Conservation (phyloP, 2,797 vertebrate genomes). For the Rallus crepitans region DNA sequence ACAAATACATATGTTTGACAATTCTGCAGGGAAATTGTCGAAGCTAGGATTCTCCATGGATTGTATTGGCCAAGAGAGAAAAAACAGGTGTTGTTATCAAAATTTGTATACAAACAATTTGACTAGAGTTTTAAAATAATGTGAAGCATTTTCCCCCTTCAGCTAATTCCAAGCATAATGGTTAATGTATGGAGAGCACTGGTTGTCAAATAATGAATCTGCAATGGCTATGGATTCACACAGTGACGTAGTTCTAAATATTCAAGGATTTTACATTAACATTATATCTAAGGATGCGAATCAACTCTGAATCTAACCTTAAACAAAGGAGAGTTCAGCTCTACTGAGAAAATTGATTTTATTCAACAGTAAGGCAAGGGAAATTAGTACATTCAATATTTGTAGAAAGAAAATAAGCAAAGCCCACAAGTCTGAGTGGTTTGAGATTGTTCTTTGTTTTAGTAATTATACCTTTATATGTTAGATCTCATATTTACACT, state of each 20-base stretch:
- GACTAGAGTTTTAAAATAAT: slow-evolving; percentile 79
- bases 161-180: slow-evolving; percentile 67
- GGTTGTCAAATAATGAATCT: slow-evolving; percentile 77
- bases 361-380: slow-evolving; percentile 81
- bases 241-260: slow-evolving; percentile 76
- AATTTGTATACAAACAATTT: slow-evolving; percentile 79
- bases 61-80: slow-evolving; percentile 78
- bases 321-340: slow-evolving; percentile 82
- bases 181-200: slow-evolving; percentile 72
- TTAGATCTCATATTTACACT: slow-evolving; percentile 78
- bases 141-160: slow-evolving; percentile 55
- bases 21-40: slow-evolving; percentile 80
- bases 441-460: slow-evolving; percentile 84
- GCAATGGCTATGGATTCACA: slow-evolving; percentile 46
- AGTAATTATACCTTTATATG: slow-evolving; percentile 82
- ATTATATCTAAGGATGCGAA: slow-evolving; percentile 77
- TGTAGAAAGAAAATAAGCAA: slow-evolving; percentile 83
- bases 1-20: slow-evolving; percentile 87
- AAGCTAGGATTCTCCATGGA: slow-evolving; percentile 79
- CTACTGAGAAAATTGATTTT: slow-evolving; percentile 84
- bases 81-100: slow-evolving; percentile 83
- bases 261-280: slow-evolving; percentile 77
- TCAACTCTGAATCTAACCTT: slow-evolving; percentile 81
- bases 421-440: slow-evolving; percentile 78
- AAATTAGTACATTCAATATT: slow-evolving; percentile 87